Evolutionary conservation across 2,888 invertebrate genomes (phyloP).

Genomic region (Andrena trimmerana): DNA sequence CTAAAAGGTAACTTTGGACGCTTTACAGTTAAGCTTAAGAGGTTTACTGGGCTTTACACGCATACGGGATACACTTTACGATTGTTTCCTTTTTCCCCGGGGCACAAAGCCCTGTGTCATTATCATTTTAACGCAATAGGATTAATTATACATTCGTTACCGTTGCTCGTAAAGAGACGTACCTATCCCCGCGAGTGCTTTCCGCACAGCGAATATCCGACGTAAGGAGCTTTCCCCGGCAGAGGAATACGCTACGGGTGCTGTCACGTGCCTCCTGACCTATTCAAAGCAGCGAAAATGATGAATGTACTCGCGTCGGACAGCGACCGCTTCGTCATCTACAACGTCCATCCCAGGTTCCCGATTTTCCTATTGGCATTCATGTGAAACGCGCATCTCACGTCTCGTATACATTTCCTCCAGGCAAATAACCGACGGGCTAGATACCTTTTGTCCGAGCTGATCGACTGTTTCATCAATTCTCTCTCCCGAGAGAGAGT

Average conservation of each 20-base stretch:
- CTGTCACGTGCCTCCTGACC: slow-evolving; percentile 21
- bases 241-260: not conserved
- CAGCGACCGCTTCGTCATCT: slow-evolving; percentile 57
- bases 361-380: slow-evolving; percentile 15
- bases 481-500: not conserved
- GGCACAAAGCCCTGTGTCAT: slow-evolving; percentile 52
- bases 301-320: slow-evolving; percentile 69
- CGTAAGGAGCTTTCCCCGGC: not conserved
- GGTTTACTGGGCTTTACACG: slow-evolving; percentile 77
- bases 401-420: not conserved
- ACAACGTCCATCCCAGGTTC: slow-evolving; percentile 21
- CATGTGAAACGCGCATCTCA: slow-evolving; percentile 1
- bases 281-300: slow-evolving; percentile 70
- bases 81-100: slow-evolving; percentile 69
- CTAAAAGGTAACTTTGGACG: slow-evolving; percentile 79
- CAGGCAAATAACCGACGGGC: not conserved
- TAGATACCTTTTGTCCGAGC: not conserved
- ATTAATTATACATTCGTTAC: slow-evolving; percentile 62
- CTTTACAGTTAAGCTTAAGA: slow-evolving; percentile 80
- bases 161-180: slow-evolving; percentile 11
- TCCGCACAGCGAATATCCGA: not conserved
- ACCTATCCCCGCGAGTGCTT: not conserved
- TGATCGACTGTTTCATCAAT: not conserved
- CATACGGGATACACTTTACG: slow-evolving; percentile 64
- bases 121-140: slow-evolving; percentile 66